phyloP scores from a whole-genome alignment of 2,113 vertebrate species.

The Megaceryle maxima region DNA sequence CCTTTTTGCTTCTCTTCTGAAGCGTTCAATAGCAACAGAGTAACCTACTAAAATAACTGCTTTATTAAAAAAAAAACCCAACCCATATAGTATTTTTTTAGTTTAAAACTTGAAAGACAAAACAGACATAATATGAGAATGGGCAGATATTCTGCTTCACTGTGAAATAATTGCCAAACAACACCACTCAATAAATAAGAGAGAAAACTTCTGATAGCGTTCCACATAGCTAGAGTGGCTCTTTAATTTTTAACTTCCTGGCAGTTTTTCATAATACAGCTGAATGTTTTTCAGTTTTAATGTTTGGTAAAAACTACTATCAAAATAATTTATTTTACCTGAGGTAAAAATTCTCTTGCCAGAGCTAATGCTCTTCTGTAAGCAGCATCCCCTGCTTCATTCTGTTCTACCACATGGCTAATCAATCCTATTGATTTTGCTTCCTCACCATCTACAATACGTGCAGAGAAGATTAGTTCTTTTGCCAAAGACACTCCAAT shows the following conservation, averaged over 20 bases:
- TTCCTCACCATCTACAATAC: constrained; percentile 86
- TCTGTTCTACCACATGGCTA: constrained; percentile 91
- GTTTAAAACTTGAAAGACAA: neutral
- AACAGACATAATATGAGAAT: rapidly evolving
- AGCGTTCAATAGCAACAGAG: neutral
- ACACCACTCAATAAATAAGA: neutral
- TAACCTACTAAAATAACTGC: neutral
- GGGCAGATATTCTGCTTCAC: neutral
- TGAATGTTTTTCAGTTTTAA: neutral
- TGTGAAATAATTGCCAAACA: neutral
- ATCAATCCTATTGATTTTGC: constrained; percentile 87
- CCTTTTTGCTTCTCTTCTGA: neutral
- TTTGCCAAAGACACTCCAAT: constrained; percentile 91
- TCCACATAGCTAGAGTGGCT: neutral
- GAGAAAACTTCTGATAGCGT: neutral
- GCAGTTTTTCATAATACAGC: neutral
- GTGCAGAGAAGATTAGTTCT: constrained; percentile 94
- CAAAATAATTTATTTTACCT: constrained; percentile 75
- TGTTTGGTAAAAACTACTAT: neutral
- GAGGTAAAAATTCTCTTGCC: constrained; percentile 91
- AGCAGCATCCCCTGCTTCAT: constrained; percentile 89
- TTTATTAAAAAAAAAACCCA: neutral
- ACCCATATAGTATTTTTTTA: neutral
- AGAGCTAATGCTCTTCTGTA: constrained; percentile 89
- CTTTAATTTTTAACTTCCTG: neutral